Evolutionary conservation across 37 sponge, comb jelly and placozoan species (phyloP).

Genomic region (Chondrilla cf. caribensis): DNA sequence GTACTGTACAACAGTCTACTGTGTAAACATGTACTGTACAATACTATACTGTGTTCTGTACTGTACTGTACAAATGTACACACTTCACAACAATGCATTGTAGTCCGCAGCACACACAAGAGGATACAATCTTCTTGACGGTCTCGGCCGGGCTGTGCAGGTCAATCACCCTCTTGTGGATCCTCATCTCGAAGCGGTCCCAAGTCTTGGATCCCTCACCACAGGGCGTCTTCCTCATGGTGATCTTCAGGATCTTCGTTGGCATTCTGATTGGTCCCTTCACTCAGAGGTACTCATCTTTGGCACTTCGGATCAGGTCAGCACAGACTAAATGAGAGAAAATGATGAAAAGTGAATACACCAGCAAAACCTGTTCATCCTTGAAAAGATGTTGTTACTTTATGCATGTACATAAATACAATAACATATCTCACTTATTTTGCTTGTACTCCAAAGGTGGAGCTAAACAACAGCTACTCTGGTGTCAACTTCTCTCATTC

Average conservation of each 20-base stretch:
- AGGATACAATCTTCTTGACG: slow-evolving; percentile 96
- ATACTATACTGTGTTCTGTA: too few relatives aligned
- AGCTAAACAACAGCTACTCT: too few relatives aligned
- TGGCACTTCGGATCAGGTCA: slow-evolving; percentile 91
- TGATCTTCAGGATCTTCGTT: slow-evolving; percentile 93
- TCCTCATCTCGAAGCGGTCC: slow-evolving; percentile 98
- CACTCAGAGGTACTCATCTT: slow-evolving; percentile 83
- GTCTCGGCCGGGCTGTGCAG: slow-evolving; percentile 94
- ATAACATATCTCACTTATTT: too few relatives aligned
- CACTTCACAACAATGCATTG: neutral
- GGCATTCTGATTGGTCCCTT: slow-evolving; percentile 98
- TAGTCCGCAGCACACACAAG: neutral
- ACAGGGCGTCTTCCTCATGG: slow-evolving; percentile 96
- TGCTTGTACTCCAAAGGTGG: too few relatives aligned
- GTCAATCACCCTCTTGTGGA: slow-evolving; percentile 97
- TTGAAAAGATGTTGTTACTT: too few relatives aligned
- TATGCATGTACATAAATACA: too few relatives aligned
- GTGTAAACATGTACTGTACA: too few relatives aligned
- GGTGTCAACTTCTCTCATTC: too few relatives aligned
- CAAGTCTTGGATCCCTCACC: slow-evolving; percentile 99
- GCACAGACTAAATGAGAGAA: slow-evolving; percentile 67
- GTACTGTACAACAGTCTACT: too few relatives aligned
- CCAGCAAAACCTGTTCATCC: too few relatives aligned
- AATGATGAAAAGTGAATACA: neutral
- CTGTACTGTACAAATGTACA: neutral